Conservation (phyloP, 2,113 vertebrate species). For the Pipa parva region DNA sequence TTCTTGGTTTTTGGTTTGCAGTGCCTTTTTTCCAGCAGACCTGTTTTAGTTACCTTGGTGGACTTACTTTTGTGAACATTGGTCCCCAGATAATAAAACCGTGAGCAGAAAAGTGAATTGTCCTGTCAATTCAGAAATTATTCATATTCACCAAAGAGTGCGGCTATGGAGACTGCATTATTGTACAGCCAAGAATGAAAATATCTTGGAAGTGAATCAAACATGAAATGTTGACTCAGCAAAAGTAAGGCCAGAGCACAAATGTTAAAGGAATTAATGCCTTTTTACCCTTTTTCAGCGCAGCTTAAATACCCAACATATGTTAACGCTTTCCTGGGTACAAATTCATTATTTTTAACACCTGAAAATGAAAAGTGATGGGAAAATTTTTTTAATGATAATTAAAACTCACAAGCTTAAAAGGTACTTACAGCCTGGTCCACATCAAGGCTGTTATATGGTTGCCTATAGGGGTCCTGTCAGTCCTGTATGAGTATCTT, state of each 20-base stretch:
- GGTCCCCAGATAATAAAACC: background rate
- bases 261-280: background rate
- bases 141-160: background rate
- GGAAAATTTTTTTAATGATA: too few species aligned
- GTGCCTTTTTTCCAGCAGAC: background rate
- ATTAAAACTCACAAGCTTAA: too few species aligned
- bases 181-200: background rate
- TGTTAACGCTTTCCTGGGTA: too few species aligned
- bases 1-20: background rate
- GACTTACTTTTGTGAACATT: background rate
- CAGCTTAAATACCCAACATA: background rate
- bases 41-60: background rate
- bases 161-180: slow-evolving; percentile 5
- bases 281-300: background rate
- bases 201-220: slow-evolving; percentile 4
- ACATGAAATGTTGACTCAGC: slow-evolving; percentile 15
- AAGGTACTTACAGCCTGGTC: too few species aligned
- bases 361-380: too few species aligned
- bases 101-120: background rate
- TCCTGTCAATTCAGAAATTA: slow-evolving; percentile 8
- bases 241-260: background rate
- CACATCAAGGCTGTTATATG: too few species aligned
- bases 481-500: too few species aligned
- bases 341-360: too few species aligned
- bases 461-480: too few species aligned